Conservation (phyloP, 2,888 invertebrate genomes). For the Clostera curtula region DNA sequence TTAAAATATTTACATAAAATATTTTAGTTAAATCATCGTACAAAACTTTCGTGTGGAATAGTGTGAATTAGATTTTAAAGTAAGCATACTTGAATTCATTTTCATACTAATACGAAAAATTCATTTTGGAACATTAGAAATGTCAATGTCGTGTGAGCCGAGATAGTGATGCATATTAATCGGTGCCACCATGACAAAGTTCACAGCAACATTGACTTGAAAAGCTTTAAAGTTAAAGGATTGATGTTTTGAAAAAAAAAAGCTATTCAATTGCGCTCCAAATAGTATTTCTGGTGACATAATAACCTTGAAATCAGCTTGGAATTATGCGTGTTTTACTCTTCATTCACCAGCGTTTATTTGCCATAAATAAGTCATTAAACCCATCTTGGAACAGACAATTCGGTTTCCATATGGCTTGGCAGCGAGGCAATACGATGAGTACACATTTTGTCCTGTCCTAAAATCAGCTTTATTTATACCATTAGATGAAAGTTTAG, state of each 20-base stretch:
- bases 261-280: conserved; percentile 8
- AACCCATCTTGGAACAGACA: conserved; percentile 27
- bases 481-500: too few relatives aligned
- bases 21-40: too few relatives aligned
- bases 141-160: too few relatives aligned
- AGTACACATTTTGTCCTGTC: not conserved
- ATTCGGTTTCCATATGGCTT: conserved; percentile 30
- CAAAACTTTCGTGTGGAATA: too few relatives aligned
- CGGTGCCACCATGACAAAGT: not conserved
- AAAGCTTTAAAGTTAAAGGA: too few relatives aligned
- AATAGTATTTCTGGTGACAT: conserved; percentile 26
- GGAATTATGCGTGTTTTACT: conserved; percentile 22
- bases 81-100: too few relatives aligned
- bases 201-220: too few relatives aligned
- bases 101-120: too few relatives aligned
- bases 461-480: too few relatives aligned
- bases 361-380: conserved; percentile 49
- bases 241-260: conserved; percentile 5
- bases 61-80: too few relatives aligned
- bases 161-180: not conserved
- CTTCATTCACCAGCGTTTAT: conserved; percentile 34
- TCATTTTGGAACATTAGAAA: too few relatives aligned
- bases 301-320: conserved; percentile 36
- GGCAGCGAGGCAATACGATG: conserved; percentile 37
- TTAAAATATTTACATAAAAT: too few relatives aligned